Conservation (phyloP, 1,140 invertebrate genomes). For the Leptinotarsa undecemlineata region DNA sequence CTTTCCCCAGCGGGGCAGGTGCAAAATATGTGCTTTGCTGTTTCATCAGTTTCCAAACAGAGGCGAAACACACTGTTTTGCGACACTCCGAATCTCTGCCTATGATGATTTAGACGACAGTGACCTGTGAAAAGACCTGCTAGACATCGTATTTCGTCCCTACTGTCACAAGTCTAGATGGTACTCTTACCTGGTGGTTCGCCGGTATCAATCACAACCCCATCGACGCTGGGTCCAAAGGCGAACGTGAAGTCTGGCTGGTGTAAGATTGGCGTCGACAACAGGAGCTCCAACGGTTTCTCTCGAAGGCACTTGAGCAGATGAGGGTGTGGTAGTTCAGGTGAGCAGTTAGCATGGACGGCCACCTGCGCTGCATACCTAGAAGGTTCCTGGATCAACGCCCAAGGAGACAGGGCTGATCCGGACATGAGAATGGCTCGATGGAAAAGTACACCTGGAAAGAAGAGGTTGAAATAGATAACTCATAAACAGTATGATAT, state of each 20-base stretch:
- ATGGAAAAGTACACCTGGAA: constrained; percentile 85
- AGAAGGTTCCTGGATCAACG: constrained; percentile 83
- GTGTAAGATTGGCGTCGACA: constrained; percentile 72
- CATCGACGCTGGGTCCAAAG: constrained; percentile 90
- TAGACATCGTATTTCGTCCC: too few relatives aligned
- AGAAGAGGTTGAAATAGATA: background rate
- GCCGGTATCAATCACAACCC: constrained; percentile 81
- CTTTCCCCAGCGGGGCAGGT: too few relatives aligned
- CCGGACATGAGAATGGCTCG: constrained; percentile 93
- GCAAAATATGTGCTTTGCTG: too few relatives aligned
- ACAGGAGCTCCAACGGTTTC: constrained; percentile 70
- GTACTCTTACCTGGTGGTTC: constrained; percentile 60
- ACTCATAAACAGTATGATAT: too few relatives aligned
- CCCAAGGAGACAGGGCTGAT: constrained; percentile 91
- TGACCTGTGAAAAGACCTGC: too few relatives aligned
- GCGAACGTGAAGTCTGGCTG: constrained; percentile 83
- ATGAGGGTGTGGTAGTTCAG: constrained; percentile 70
- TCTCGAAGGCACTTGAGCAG: constrained; percentile 84
- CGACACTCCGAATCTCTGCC: too few relatives aligned
- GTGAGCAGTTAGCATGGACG: constrained; percentile 83
- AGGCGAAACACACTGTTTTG: too few relatives aligned
- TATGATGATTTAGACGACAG: too few relatives aligned
- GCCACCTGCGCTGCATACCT: constrained; percentile 86
- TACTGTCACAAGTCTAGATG: too few relatives aligned
- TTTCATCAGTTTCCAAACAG: too few relatives aligned